phyloP scores from a whole-genome alignment of 64 coral and sea anemone genomes.

The Dendronephthya gigantea region DNA sequence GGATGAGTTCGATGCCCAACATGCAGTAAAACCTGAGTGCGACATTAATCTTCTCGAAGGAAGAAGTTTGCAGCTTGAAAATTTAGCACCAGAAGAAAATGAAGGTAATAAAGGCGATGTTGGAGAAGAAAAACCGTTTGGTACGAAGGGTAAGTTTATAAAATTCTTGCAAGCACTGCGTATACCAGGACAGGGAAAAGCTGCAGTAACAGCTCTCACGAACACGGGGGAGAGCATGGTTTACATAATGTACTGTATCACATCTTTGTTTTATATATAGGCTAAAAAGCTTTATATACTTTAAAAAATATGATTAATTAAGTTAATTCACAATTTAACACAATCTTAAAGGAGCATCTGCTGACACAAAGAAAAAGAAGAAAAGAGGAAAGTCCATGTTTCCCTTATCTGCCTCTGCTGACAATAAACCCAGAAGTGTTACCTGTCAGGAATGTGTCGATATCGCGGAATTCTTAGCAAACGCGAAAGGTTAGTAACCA shows the following conservation, averaged over 20 bases:
- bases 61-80: neutral
- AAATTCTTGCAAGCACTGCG: neutral
- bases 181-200: neutral
- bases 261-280: neutral
- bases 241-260: neutral
- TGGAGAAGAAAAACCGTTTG: neutral
- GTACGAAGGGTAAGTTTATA: neutral
- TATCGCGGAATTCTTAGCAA: constrained; percentile 41
- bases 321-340: too few species aligned
- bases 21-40: neutral
- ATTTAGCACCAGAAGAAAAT: neutral
- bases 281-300: too few species aligned
- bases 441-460: constrained; percentile 59
- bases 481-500: neutral
- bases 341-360: neutral
- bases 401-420: constrained; percentile 82
- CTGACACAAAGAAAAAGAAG: constrained; percentile 57
- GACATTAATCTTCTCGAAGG: neutral
- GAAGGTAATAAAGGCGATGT: neutral
- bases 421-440: constrained; percentile 66
- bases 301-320: too few species aligned
- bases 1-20: neutral
- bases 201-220: too few species aligned
- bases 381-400: constrained; percentile 94
- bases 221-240: too few species aligned